phyloP scores from a whole-genome alignment of 2,888 invertebrate genomes.

The Agonopterix subpropinquella region DNA sequence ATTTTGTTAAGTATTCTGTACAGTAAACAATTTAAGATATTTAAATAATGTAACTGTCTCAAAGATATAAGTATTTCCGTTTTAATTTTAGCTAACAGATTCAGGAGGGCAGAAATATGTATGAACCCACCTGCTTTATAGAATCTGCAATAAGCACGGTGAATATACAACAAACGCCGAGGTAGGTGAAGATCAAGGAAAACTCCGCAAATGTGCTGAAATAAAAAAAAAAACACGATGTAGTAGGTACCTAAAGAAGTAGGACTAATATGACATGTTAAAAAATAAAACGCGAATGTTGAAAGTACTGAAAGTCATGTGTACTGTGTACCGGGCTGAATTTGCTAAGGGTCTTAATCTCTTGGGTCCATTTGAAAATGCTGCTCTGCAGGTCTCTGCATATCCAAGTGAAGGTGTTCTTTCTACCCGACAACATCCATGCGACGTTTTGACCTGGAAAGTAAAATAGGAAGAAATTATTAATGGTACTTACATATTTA shows the following conservation, averaged over 20 bases:
- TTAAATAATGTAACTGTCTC: too few species aligned
- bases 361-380: slow-evolving; percentile 76
- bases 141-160: slow-evolving; percentile 84
- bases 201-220: slow-evolving; percentile 75
- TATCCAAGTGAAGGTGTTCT: slow-evolving; percentile 71
- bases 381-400: slow-evolving; percentile 76
- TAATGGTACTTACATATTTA: too few species aligned
- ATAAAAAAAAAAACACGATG: slow-evolving; percentile 7
- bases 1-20: neutral
- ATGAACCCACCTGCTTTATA: slow-evolving; percentile 74
- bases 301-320: neutral
- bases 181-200: slow-evolving; percentile 80
- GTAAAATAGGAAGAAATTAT: slow-evolving; percentile 11
- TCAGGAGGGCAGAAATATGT: too few species aligned
- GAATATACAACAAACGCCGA: slow-evolving; percentile 85
- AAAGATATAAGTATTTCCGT: too few species aligned
- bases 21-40: neutral
- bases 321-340: slow-evolving; percentile 69
- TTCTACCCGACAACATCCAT: slow-evolving; percentile 59
- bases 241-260: too few species aligned
- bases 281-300: neutral
- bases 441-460: slow-evolving; percentile 54
- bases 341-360: slow-evolving; percentile 56
- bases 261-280: too few species aligned
- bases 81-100: too few species aligned